Base-by-base conservation (phyloP, 1,140 invertebrate species). In the Psix sp. region DNA sequence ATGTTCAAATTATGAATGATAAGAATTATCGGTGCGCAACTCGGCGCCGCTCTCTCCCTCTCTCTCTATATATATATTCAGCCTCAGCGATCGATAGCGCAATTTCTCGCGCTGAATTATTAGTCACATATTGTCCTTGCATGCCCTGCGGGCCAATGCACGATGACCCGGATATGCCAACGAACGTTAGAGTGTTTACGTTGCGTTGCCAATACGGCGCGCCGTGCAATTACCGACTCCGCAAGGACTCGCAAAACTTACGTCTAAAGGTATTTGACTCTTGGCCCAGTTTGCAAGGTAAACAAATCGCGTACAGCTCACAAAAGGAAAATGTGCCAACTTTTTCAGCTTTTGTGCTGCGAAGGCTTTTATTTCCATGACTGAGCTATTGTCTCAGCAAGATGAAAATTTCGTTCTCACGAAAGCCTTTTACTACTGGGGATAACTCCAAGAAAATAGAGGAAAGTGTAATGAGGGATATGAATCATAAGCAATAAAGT, bases 91-190 rank as follows among this genome's bases (percentile, higher is more conserved):
- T 70, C 65, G 65, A 70, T 70, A 59, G 21, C 24, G 65, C 65
- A 52, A 60, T 70, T 70, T 59, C 39, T 59, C 46, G 54, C 56
- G 40, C 24, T 60, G 39, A 70, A 60, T 70, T 70, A 70, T 60
- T 60, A 70, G 39, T 70, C 48, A 16, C 65, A 18, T 35, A 54
- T 70, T 60, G 65, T 68, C 65, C 65, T 45, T 45, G 29, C 38
- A 16, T 39, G 14, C 26, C 38, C 48, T 26, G 31, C 11, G 40
- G 46, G 36, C 14, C 45, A 4, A 33, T 26, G 54, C 45, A 42
- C 65, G 65, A 60, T 54, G 65, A 70, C 65, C 65, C 54, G 65
- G 40, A 60, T 70, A 46, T 54, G 65, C 60, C 65, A 45, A 45
- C 56, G 65, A 54, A 45, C 38, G 45, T 59, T 24, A 35, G 18